phyloP scores from a whole-genome alignment of 2,797 vertebrate species.

The Atherinosoma microstoma region DNA sequence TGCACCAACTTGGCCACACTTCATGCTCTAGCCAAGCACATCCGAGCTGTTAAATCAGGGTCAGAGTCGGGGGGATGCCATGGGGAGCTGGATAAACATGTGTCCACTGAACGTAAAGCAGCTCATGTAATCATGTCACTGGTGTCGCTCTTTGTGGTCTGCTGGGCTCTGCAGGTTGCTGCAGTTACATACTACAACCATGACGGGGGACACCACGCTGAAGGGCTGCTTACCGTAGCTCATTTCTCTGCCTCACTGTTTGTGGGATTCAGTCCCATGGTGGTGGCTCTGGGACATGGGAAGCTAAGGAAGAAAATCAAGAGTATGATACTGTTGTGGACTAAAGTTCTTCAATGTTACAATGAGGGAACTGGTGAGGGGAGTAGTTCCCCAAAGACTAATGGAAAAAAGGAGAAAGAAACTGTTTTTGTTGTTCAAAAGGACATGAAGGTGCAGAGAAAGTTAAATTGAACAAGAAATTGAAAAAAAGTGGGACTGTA shows the following conservation, averaged over 20 bases:
- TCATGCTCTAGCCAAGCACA: slow-evolving; percentile 81
- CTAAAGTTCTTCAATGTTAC: slow-evolving; percentile 38
- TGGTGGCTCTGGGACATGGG: slow-evolving; percentile 85
- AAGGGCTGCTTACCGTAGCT: slow-evolving; percentile 81
- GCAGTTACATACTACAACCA: slow-evolving; percentile 87
- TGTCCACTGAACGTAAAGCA: slow-evolving; percentile 82
- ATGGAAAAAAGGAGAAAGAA: slow-evolving; percentile 36
- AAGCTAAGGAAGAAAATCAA: slow-evolving; percentile 81
- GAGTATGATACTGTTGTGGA: slow-evolving; percentile 61
- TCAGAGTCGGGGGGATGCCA: slow-evolving; percentile 46
- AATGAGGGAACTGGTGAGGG: background rate
- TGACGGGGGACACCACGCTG: slow-evolving; percentile 72
- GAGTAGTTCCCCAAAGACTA: slow-evolving; percentile 17
- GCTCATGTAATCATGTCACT: slow-evolving; percentile 83
- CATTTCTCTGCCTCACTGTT: slow-evolving; percentile 85
- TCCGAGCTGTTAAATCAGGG: slow-evolving; percentile 71
- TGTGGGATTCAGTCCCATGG: slow-evolving; percentile 86
- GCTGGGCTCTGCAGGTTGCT: slow-evolving; percentile 85
- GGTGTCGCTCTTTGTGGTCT: slow-evolving; percentile 83
- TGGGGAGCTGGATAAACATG: slow-evolving; percentile 72
- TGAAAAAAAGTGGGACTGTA: background rate
- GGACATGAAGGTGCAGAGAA: slow-evolving; percentile 18
- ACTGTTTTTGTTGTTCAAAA: slow-evolving; percentile 54
- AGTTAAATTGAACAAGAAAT: slow-evolving; percentile 35
- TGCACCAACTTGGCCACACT: slow-evolving; percentile 82